Conservation (phyloP, 2,888 invertebrate species). For the Hypercompe scribonia region DNA sequence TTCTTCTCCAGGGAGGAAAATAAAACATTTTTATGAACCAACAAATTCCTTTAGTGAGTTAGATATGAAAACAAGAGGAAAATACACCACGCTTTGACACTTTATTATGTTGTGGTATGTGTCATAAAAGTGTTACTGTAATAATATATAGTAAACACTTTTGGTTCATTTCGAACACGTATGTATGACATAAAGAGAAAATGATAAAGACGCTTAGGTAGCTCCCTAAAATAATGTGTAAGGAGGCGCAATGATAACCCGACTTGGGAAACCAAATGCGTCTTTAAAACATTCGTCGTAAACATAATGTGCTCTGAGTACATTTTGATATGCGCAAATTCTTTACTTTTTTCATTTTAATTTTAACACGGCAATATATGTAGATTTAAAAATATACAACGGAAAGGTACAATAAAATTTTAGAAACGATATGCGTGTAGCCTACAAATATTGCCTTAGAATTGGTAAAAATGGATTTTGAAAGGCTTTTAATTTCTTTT, state of each 20-base stretch:
- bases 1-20: slow-evolving; percentile 50
- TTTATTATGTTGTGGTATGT: slow-evolving; percentile 54
- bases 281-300: slow-evolving; percentile 29
- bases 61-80: slow-evolving; percentile 52
- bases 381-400: background rate
- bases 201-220: slow-evolving; percentile 27
- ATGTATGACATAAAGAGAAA: slow-evolving; percentile 21
- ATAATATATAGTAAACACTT: slow-evolving; percentile 26
- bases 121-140: slow-evolving; percentile 37
- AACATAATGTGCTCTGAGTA: slow-evolving; percentile 27
- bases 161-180: slow-evolving; percentile 20
- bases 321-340: slow-evolving; percentile 36
- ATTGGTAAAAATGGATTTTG: too few species aligned
- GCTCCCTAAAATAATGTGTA: slow-evolving; percentile 27
- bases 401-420: too few species aligned
- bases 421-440: too few species aligned
- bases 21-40: slow-evolving; percentile 49
- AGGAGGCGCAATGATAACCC: slow-evolving; percentile 27
- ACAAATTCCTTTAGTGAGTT: slow-evolving; percentile 53
- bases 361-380: background rate
- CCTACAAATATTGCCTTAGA: too few species aligned
- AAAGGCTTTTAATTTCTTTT: too few species aligned
- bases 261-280: slow-evolving; percentile 31
- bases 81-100: slow-evolving; percentile 44
- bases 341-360: slow-evolving; percentile 9